These are phyloP conservation scores for Pachymerium ferrugineum DNA, from an alignment of 2,888 invertebrate genomes.

Conservation along the genomic window DNA sequence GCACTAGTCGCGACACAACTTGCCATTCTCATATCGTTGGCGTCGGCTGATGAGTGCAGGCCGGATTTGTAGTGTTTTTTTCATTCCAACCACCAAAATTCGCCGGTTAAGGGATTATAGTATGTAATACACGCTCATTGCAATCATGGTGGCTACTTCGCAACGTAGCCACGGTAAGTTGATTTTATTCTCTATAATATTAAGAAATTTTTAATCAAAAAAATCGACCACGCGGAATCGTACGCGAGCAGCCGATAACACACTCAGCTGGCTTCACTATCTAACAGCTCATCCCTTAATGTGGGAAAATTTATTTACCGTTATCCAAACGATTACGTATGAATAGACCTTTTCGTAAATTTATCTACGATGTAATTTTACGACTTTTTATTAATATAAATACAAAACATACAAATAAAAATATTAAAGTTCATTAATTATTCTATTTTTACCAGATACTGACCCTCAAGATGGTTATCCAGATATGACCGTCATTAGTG, in stretches of 20 bases:
- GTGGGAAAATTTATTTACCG: too few species aligned
- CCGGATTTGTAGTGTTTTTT: neutral
- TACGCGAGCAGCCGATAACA: neutral
- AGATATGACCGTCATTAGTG: constrained; percentile 85
- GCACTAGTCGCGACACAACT: neutral
- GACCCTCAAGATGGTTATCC: constrained; percentile 66
- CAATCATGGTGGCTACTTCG: constrained; percentile 3
- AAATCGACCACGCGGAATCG: neutral
- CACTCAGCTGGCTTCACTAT: constrained; percentile 12
- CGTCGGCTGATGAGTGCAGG: neutral
- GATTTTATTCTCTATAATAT: too few species aligned
- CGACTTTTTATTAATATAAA: too few species aligned
- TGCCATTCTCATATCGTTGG: neutral
- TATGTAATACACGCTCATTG: neutral
- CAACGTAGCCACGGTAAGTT: neutral
- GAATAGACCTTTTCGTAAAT: too few species aligned
- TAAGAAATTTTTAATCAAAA: too few species aligned
- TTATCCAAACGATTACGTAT: too few species aligned
- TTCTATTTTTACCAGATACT: constrained; percentile 41
- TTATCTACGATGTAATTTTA: too few species aligned
- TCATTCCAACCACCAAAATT: neutral
- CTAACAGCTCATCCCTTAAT: too few species aligned
- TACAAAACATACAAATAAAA: neutral
- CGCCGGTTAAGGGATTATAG: neutral
- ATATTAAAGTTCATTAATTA: neutral